Evolutionary conservation across 2,888 invertebrate species (phyloP).

Genomic region (Melanargia galathea): DNA sequence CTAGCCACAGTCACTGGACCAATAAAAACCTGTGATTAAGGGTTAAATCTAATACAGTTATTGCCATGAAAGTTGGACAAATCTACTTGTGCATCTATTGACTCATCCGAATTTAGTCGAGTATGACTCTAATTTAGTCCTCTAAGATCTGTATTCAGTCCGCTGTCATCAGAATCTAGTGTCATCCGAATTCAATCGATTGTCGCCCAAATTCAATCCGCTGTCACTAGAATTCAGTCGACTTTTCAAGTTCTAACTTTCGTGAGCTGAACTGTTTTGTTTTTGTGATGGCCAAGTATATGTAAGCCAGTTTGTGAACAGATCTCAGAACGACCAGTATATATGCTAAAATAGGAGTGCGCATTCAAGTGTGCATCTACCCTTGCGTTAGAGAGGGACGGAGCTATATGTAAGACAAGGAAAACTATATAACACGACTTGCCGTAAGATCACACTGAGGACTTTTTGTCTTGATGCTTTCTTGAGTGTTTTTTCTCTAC

Average conservation of each 20-base stretch:
- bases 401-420: neutral
- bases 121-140: too few species aligned
- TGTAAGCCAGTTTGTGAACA: constrained; percentile 66
- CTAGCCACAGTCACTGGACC: too few species aligned
- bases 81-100: neutral
- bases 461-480: neutral
- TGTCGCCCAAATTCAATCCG: too few species aligned
- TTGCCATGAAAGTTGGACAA: neutral
- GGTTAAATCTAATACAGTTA: neutral
- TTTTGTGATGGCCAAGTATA: constrained; percentile 41
- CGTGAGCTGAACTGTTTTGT: neutral
- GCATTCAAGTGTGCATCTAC: constrained; percentile 2
- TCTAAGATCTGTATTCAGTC: too few species aligned
- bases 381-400: neutral
- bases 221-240: too few species aligned
- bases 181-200: too few species aligned
- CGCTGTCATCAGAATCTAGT: too few species aligned
- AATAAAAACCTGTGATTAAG: too few species aligned
- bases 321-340: constrained; percentile 81
- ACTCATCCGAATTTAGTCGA: too few species aligned
- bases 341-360: constrained; percentile 34
- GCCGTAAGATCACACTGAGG: neutral
- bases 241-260: neutral
- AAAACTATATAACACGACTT: neutral
- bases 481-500: too few species aligned